Percentiles rank a stretch among this genome's conserved stretches.
Conservation (phyloP, 2,113 vertebrate genomes). For the Gasterosteus nipponicus region DNA sequence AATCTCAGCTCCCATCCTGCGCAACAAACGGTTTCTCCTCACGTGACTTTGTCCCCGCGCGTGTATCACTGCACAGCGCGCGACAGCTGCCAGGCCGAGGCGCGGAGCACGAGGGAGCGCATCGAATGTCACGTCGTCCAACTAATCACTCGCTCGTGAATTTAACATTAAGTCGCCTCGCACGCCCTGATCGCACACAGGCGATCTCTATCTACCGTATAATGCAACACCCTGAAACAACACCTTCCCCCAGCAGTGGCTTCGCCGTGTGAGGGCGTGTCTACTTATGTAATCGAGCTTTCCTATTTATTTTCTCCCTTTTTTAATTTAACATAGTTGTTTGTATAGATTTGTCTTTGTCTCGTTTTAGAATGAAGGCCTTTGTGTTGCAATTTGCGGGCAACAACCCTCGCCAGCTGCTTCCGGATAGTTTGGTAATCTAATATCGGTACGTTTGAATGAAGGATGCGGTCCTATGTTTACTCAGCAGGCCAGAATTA, state of each 20-base stretch:
- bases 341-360: slow-evolving; percentile 1
- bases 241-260: background rate
- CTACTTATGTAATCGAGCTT: background rate
- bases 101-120: too few species aligned
- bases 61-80: too few species aligned
- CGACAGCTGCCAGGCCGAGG: too few species aligned
- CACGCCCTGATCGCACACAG: slow-evolving; percentile 35
- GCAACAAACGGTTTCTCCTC: too few species aligned
- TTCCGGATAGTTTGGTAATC: background rate
- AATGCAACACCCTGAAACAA: slow-evolving; percentile 24
- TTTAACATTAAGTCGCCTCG: background rate
- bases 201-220: slow-evolving; percentile 18
- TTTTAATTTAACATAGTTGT: background rate
- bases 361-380: background rate
- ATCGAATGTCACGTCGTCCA: too few species aligned
- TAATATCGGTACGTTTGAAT: background rate
- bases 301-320: background rate
- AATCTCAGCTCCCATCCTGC: too few species aligned
- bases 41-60: too few species aligned
- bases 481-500: background rate
- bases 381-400: background rate
- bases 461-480: background rate
- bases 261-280: slow-evolving; percentile 2
- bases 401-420: background rate
- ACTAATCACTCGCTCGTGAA: background rate